Conservation (phyloP, 1,140 invertebrate species). For the Batillaria attramentaria region DNA sequence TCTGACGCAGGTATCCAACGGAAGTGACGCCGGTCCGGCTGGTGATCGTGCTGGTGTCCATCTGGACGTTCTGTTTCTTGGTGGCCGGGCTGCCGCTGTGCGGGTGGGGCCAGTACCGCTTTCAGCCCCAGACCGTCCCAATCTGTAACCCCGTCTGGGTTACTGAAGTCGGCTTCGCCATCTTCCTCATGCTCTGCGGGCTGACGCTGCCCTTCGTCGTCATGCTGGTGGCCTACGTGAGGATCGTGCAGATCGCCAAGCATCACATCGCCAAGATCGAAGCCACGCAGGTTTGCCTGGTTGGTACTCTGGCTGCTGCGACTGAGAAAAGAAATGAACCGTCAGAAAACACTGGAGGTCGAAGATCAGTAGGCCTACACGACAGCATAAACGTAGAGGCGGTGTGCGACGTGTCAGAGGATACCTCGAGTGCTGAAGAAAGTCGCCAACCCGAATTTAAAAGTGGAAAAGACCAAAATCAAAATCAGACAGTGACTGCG, state of each 20-base stretch:
- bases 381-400: not conserved
- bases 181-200: slow-evolving; percentile 37
- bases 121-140: slow-evolving; percentile 44
- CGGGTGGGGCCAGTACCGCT: slow-evolving; percentile 46
- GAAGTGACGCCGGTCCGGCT: slow-evolving; percentile 31
- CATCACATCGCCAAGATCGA: slow-evolving; percentile 38
- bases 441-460: not conserved
- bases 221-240: slow-evolving; percentile 43
- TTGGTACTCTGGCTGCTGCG: not conserved
- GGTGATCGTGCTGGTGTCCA: slow-evolving; percentile 15
- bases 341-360: not conserved
- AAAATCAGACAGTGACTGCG: not conserved
- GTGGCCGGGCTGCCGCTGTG: slow-evolving; percentile 38
- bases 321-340: not conserved
- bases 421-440: not conserved
- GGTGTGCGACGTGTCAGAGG: not conserved
- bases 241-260: slow-evolving; percentile 43
- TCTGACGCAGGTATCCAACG: slow-evolving; percentile 38
- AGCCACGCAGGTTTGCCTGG: slow-evolving; percentile 12
- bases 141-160: slow-evolving; percentile 45
- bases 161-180: slow-evolving; percentile 28
- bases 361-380: not conserved
- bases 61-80: slow-evolving; percentile 39
- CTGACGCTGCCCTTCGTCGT: slow-evolving; percentile 36
- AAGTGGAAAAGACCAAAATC: not conserved